Evolutionary conservation across 2,113 vertebrate genomes (phyloP), one percentile per base, ranked within the genome.

Genomic region (Mus spicilegus): DNA sequence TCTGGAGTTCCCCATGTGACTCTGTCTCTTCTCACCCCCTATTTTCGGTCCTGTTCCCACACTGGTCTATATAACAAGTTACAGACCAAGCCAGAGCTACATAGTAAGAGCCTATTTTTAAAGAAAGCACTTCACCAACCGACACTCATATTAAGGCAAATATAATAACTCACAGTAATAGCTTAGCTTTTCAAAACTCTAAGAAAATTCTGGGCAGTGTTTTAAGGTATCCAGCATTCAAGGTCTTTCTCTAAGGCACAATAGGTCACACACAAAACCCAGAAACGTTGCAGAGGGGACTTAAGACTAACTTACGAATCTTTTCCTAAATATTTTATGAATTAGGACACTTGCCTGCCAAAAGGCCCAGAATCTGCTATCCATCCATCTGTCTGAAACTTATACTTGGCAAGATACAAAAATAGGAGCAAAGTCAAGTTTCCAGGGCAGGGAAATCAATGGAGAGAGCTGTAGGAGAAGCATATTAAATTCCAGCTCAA

Each of bases 401-500:
- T 93, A 36, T 67, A 84, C 82, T 96, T 93, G 86, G 22, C 65
- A 89, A 85, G 91, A 87, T 82, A 88, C 42, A 63, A 82, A 95
- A 87, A 91, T 65, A 90, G 39, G 61, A 39, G 49, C 26, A 63
- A 96, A 94, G 85, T 95, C 77, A 77, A 82, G 77, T 89, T 95
- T 93, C n/a, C 11, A 82, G 30, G 28, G 4, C 63, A 96, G 77
- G 28, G 65, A 82, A 95, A 94, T 96, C 54, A 63, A 87, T 63
- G 67, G 39, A 78, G 63, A 93, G 33, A 82, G 30, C 82, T 91
- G 33, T 77, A 93, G 86, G 36, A 93, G n/a, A 16, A 16, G 9
- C 56, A 86, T 96, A 78, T 93, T 95, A 93, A 93, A 91, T 93
- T 94, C 90, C 87, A 77, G 65, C 63, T 46, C 51, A 91, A 93